These are phyloP conservation scores for Dinomys branickii DNA, from an alignment of 2,113 vertebrate genomes.

Conservation along the genomic window DNA sequence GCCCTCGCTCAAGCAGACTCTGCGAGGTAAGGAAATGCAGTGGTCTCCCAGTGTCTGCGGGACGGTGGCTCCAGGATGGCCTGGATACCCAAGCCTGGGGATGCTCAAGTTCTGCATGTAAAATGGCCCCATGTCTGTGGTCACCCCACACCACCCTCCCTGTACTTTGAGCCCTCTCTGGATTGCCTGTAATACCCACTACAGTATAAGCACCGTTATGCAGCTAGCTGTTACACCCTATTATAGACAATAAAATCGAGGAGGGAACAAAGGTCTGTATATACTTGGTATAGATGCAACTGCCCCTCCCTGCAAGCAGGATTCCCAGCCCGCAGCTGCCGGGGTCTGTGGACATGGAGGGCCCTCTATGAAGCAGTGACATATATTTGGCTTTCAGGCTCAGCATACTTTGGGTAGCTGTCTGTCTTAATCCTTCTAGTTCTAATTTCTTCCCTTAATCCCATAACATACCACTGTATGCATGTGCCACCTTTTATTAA, in stretches of 20 bases:
- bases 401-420: background rate
- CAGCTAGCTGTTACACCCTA: background rate
- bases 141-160: background rate
- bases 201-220: no score
- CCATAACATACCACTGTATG: fast-evolving
- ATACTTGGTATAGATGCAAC: background rate
- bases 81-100: background rate
- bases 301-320: background rate
- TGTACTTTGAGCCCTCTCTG: no score
- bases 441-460: background rate
- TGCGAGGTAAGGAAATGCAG: background rate
- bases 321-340: background rate
- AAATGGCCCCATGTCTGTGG: background rate
- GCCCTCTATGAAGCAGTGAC: background rate
- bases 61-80: background rate
- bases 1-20: background rate
- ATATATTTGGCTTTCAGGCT: background rate
- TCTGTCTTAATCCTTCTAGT: background rate
- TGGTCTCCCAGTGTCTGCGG: no score
- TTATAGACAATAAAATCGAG: background rate
- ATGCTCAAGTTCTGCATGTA: background rate
- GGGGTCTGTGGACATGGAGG: no score
- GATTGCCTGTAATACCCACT: background rate
- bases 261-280: background rate
- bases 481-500: background rate